Percentiles rank a stretch among this genome's conserved stretches.
These are phyloP conservation scores for Brotula barbata DNA, from an alignment of 2,797 vertebrate species.

Conservation along the genomic window DNA sequence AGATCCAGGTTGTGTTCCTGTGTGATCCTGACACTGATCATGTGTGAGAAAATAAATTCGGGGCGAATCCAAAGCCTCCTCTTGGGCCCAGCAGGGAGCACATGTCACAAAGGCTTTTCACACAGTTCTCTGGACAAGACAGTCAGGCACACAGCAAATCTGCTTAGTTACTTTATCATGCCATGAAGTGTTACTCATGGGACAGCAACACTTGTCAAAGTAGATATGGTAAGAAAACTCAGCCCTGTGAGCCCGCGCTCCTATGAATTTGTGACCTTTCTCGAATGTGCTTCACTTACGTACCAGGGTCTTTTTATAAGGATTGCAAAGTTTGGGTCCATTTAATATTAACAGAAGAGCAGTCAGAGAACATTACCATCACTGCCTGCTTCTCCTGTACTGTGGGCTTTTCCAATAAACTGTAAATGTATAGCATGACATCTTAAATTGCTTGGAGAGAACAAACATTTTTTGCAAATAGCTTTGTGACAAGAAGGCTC, in stretches of 20 bases:
- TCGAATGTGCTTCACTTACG: conserved; percentile 56
- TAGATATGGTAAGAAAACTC: conserved; percentile 60
- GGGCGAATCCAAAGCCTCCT: conserved; percentile 55
- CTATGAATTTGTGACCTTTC: conserved; percentile 68
- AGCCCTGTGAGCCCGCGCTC: conserved; percentile 32
- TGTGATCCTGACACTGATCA: conserved; percentile 46
- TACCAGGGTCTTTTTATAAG: conserved; percentile 50
- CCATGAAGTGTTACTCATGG: conserved; percentile 69
- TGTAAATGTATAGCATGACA: conserved; percentile 26
- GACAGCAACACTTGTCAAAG: conserved; percentile 70
- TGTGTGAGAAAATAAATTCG: conserved; percentile 56
- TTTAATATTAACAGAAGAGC: conserved; percentile 40
- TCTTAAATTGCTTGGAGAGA: conserved; percentile 42
- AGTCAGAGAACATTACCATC: conserved; percentile 44
- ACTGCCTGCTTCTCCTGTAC: conserved; percentile 14
- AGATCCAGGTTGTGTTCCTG: conserved; percentile 17
- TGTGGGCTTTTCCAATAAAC: conserved; percentile 7
- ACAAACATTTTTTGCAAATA: conserved; percentile 28
- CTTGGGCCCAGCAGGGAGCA: conserved; percentile 63
- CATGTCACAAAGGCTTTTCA: conserved; percentile 75
- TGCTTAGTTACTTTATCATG: conserved; percentile 74
- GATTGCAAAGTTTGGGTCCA: conserved; percentile 35
- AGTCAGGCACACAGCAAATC: conserved; percentile 68
- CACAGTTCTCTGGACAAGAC: conserved; percentile 66
- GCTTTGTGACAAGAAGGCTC: conserved; percentile 42